Evolutionary conservation across 2,888 invertebrate genomes (phyloP), one percentile per base, ranked within the genome.

Genomic region (Brachycybe producta): DNA sequence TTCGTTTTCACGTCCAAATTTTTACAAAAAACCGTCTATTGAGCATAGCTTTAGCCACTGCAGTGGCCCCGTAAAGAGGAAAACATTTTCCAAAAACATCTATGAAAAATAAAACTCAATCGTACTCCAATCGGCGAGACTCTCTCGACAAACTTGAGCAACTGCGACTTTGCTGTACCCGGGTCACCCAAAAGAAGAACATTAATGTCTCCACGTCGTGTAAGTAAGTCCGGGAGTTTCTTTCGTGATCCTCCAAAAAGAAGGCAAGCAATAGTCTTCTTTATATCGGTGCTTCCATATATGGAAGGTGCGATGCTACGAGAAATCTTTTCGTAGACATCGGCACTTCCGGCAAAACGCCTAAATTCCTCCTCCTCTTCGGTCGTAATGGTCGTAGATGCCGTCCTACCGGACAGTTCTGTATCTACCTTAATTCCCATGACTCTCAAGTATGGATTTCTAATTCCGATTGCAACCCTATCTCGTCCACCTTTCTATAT

Each of bases 141-240:
- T 61, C 81, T 82, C 67, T 98, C 95, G 0, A 94, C 95, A 65
- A 98, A 98, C 70, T 98, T 98, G 8, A 98, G 71, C 51, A 98
- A 71, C 66, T 98, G 98, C 1, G 94, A 94, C 67, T 98, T 98
- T n/a, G 98, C 98, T 1, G 98, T 98, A 61, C 98, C 98, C 1
- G 98, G 98, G 72, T 98, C 98, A 36, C 98, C 98, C 26, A 98
- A 73, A 53, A 98, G 73, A 13, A 98, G 70, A 21, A 98, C 75
- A 65, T 98, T 98, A 57, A 98, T 92, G 65, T 98, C 98, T 2
- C 98, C 98, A 64, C 98, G 78, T 11, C 98, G 77, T 1, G 85
- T 86, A 52, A 98, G 70, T 1, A 97, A 97, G 69, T 98, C 98
- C 0, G 98, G 98, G 59, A 98, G 71, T 54, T 67, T 64, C 61